Base-by-base conservation (phyloP, 2,113 vertebrate genomes). In the Gymnogyps californianus region DNA sequence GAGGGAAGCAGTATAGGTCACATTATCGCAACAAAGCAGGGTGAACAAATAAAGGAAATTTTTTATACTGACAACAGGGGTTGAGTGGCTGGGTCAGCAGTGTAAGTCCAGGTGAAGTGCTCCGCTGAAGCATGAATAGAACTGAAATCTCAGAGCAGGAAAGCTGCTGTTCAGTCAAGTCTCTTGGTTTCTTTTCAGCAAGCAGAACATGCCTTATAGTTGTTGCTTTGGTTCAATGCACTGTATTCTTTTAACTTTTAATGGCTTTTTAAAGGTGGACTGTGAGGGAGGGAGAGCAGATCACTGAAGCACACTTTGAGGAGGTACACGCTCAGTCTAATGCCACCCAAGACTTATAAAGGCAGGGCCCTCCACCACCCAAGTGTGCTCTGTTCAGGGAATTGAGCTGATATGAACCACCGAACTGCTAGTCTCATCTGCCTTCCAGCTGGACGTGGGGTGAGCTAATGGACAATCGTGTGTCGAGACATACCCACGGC, bases 401-500 rank as follows among this genome's bases (percentile, higher is more conserved):
- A 17, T 12, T 80, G 69, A 49, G 65, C 59, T 65, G 51, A 61
- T 67, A 13, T 29, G 62, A 67, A 49, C 71, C 49, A 22, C 49
- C 3, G 5, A 49, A 49, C 46, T 46, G n/a, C 42, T 64, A 6
- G 32, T 80, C 42, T 52, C 52, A 18, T 40, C 55, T 64, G 22
- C 38, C 29, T 74, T 67, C 40, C 4, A 2, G 24, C 52, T 67
- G 54, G 52, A 57, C 1, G 1, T 16, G 34, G 28, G 7, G 18
- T 29, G 10, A 69, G 44, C n/a, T 64, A 74, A 62, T 0, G 0
- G 67, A 11, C 51, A 91, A 10, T 16, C 1, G 2, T 25, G 11
- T 38, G 26, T 18, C 2, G 2, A 36, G 54, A 26, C 32, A 5
- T 55, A 79, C 16, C 40, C 42, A 34, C 2, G 10, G 36, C 51